Evolutionary conservation across 2,113 vertebrate genomes (phyloP).

Genomic region (Elanus axillaris): DNA sequence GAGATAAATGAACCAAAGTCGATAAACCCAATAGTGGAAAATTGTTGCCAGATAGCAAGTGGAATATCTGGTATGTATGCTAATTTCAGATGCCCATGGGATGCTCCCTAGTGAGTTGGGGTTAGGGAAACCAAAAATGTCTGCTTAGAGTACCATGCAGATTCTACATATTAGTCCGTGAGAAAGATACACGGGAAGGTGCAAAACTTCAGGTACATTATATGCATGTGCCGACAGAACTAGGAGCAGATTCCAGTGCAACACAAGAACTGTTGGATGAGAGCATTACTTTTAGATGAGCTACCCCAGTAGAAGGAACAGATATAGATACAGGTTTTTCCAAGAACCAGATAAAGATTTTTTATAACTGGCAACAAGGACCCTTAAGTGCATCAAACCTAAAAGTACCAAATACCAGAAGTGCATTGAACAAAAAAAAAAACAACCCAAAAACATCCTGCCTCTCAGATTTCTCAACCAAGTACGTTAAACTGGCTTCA

Average conservation of each 20-base stretch:
- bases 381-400: neutral
- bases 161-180: rapidly evolving
- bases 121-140: neutral
- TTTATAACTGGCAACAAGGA: neutral
- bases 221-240: neutral
- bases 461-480: neutral
- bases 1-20: neutral
- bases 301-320: neutral
- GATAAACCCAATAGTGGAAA: neutral
- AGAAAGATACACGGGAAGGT: neutral
- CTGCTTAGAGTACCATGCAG: neutral
- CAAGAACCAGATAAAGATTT: neutral
- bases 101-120: neutral
- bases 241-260: neutral
- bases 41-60: neutral
- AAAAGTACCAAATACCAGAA: neutral
- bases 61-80: neutral
- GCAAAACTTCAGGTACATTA: neutral
- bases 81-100: neutral
- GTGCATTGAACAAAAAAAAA: neutral
- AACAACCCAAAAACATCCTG: too few relatives aligned
- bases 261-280: neutral
- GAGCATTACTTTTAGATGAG: neutral
- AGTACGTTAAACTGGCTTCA: neutral
- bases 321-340: neutral